phyloP scores from a whole-genome alignment of 2,113 vertebrate genomes.

The Lepus europaeus region DNA sequence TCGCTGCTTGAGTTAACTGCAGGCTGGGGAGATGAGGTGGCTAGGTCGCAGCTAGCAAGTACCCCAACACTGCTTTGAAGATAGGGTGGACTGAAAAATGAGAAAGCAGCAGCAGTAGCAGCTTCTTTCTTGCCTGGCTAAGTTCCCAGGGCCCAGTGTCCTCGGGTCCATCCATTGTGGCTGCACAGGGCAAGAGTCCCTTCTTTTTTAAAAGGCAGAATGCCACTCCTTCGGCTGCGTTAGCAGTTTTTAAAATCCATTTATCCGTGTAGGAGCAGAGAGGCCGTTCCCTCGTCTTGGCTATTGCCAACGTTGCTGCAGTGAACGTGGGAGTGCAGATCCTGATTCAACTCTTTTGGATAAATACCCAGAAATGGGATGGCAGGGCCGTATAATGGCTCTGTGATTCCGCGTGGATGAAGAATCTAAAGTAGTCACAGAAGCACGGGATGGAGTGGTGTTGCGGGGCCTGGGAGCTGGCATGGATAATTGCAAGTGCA shows the following conservation, averaged over 20 bases:
- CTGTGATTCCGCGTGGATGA: neutral
- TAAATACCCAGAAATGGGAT: neutral
- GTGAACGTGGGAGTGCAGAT: neutral
- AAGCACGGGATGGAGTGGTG: neutral
- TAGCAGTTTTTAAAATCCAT: neutral
- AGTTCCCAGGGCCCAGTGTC: neutral
- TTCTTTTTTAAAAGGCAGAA: neutral
- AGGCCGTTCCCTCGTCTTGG: neutral
- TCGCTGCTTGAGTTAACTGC: too few species aligned
- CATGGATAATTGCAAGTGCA: too few species aligned
- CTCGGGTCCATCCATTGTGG: neutral
- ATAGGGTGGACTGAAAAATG: neutral
- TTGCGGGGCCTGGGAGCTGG: neutral
- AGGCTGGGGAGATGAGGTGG: neutral
- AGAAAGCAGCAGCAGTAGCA: too few species aligned
- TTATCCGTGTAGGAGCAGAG: neutral
- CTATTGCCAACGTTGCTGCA: neutral
- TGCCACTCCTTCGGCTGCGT: neutral
- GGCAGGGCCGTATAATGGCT: neutral
- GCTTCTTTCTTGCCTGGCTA: neutral
- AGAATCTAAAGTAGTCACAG: neutral
- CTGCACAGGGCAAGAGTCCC: neutral
- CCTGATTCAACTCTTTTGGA: neutral
- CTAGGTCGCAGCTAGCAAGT: neutral
- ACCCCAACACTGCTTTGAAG: neutral